Percentiles rank a stretch among this genome's conserved stretches.
phyloP scores from a whole-genome alignment of 2,797 vertebrate genomes.

The Graptemys geographica region DNA sequence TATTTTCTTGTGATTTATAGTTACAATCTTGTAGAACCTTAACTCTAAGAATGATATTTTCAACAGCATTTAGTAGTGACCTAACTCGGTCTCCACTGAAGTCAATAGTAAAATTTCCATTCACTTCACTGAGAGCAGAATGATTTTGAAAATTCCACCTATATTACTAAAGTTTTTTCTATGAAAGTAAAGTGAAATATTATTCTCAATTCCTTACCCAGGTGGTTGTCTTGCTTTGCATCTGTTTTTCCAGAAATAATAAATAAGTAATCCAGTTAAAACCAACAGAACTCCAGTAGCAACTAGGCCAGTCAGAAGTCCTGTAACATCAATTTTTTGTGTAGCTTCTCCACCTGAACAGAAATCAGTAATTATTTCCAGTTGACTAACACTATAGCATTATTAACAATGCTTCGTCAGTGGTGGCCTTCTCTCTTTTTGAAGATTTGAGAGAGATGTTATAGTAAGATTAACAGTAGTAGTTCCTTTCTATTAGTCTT shows the following conservation, averaged over 20 bases:
- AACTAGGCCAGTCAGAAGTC: slow-evolving; percentile 91
- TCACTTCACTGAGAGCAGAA: neutral
- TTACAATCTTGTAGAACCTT: neutral
- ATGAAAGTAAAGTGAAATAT: neutral
- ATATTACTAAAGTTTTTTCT: neutral
- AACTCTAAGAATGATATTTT: neutral
- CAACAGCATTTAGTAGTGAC: neutral
- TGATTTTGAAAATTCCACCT: neutral
- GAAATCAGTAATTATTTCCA: slow-evolving; percentile 47
- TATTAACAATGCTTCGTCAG: neutral
- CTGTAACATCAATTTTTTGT: slow-evolving; percentile 87
- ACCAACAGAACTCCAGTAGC: slow-evolving; percentile 86
- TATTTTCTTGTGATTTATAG: neutral
- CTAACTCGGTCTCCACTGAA: neutral
- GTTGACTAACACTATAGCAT: neutral
- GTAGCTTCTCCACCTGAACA: slow-evolving; percentile 77
- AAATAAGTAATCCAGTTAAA: slow-evolving; percentile 83
- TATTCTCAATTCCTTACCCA: slow-evolving; percentile 80
- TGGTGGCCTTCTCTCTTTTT: neutral
- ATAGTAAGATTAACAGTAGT: neutral
- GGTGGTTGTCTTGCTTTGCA: slow-evolving; percentile 82
- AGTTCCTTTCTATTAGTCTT: neutral
- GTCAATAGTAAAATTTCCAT: neutral
- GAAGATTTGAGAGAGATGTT: neutral
- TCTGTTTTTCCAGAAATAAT: slow-evolving; percentile 88